Percentiles rank a stretch among this genome's conserved stretches.
Conservation (phyloP, 2,888 invertebrate genomes). For the Loripinus fragilis region DNA sequence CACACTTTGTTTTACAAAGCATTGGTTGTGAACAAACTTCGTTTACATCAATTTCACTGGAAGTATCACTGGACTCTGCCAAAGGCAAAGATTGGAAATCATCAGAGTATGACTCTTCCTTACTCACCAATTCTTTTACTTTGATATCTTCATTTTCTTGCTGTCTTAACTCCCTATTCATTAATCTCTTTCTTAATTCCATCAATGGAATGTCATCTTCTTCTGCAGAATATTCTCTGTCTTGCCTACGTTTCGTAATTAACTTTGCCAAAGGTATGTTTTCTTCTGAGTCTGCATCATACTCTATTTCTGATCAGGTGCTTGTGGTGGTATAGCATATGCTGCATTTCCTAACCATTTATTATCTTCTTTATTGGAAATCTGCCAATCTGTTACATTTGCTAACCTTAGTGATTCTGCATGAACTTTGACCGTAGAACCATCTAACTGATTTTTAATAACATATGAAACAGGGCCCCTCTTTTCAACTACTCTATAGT, state of each 20-base stretch:
- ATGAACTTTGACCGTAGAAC: constrained; percentile 28
- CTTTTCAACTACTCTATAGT: constrained; percentile 49
- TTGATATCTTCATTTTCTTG: background rate
- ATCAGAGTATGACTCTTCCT: constrained; percentile 16
- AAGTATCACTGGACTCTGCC: background rate
- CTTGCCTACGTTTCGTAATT: constrained; percentile 19
- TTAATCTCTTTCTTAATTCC: constrained; percentile 29
- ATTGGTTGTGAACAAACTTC: background rate
- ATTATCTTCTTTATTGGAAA: background rate
- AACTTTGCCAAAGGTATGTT: too few species aligned
- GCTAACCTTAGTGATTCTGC: constrained; percentile 34
- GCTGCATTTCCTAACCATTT: constrained; percentile 16
- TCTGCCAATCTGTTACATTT: constrained; percentile 28
- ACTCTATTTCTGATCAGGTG: constrained; percentile 12
- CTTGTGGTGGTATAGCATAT: constrained; percentile 23
- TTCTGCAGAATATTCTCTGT: constrained; percentile 27
- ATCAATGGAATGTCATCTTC: constrained; percentile 47
- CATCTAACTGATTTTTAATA: constrained; percentile 45
- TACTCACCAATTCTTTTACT: background rate
- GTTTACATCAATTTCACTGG: constrained; percentile 17
- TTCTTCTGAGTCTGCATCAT: background rate
- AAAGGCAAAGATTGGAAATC: background rate
- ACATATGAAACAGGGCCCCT: constrained; percentile 33
- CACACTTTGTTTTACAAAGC: background rate
- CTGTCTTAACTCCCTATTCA: background rate